Evolutionary conservation across 92 coral and sea anemone species (phyloP).

Genomic region (Palythoa heliodiscus): DNA sequence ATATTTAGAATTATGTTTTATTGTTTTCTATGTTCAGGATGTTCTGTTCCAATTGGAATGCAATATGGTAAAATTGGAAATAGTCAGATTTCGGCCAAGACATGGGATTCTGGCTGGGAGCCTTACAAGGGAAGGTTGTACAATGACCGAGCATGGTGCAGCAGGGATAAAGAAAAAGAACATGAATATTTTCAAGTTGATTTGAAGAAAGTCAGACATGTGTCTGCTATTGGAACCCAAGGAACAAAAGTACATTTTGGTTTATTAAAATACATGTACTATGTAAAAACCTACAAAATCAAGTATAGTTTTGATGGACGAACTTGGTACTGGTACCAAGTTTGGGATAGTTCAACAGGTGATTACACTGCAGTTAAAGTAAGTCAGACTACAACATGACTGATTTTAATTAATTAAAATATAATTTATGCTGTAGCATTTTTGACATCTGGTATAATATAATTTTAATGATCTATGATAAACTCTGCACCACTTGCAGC

Average conservation of each 20-base stretch:
- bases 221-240: conserved; percentile 35
- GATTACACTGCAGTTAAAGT: conserved; percentile 8
- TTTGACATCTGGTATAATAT: no score
- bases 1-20: no score
- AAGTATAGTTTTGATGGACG: conserved; percentile 23
- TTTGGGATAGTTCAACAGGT: neutral
- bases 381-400: neutral
- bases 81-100: conserved; percentile 9
- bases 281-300: conserved; percentile 14
- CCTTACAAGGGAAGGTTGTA: conserved; percentile 19
- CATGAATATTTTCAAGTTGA: conserved; percentile 27
- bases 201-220: conserved; percentile 25
- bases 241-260: neutral
- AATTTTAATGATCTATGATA: no score
- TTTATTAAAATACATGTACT: neutral
- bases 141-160: conserved; percentile 12
- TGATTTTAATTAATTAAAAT: neutral
- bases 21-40: neutral
- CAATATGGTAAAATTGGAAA: neutral
- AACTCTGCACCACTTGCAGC: no score
- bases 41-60: conserved; percentile 33
- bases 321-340: conserved; percentile 12
- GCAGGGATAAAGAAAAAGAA: neutral
- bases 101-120: conserved; percentile 21
- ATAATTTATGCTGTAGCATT: neutral